These are phyloP conservation scores for Nysson spinosus DNA, from an alignment of 2,888 invertebrate species.

Conservation along the genomic window DNA sequence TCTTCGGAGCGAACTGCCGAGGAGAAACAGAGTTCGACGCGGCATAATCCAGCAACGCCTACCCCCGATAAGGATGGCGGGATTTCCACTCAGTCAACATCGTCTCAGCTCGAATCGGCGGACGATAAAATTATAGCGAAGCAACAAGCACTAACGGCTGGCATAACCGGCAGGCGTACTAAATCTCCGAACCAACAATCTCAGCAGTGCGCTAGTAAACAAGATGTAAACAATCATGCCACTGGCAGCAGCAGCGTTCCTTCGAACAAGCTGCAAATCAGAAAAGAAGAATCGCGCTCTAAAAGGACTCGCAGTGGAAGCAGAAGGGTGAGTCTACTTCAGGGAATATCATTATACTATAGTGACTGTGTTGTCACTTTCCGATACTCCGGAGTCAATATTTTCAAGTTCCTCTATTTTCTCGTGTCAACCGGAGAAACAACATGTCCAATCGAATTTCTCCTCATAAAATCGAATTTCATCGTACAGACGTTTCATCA, in stretches of 20 bases:
- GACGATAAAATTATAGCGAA: conserved; percentile 85
- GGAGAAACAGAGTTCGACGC: conserved; percentile 77
- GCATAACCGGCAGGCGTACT: conserved; percentile 80
- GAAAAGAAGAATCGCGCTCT: conserved; percentile 69
- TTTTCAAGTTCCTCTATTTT: not conserved
- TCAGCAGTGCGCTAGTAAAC: conserved; percentile 54
- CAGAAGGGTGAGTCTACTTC: conserved; percentile 68
- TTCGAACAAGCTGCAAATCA: conserved; percentile 59
- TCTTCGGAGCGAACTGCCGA: conserved; percentile 77
- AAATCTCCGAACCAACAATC: conserved; percentile 68
- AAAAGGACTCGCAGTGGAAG: conserved; percentile 74
- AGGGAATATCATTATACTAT: no score
- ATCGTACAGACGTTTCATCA: not conserved
- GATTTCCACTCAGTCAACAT: conserved; percentile 59
- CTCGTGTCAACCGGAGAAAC: not conserved
- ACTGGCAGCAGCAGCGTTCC: conserved; percentile 44
- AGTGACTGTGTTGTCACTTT: no score
- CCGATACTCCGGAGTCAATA: not conserved
- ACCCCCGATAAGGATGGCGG: conserved; percentile 75
- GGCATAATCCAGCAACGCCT: conserved; percentile 67
- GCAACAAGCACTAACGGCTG: conserved; percentile 83
- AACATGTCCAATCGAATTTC: not conserved
- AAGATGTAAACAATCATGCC: conserved; percentile 57
- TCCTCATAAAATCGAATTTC: no score
- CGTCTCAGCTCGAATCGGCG: conserved; percentile 65